These are phyloP conservation scores for Cisticola juncidis DNA, from an alignment of 2,113 vertebrate species.

Conservation along the genomic window DNA sequence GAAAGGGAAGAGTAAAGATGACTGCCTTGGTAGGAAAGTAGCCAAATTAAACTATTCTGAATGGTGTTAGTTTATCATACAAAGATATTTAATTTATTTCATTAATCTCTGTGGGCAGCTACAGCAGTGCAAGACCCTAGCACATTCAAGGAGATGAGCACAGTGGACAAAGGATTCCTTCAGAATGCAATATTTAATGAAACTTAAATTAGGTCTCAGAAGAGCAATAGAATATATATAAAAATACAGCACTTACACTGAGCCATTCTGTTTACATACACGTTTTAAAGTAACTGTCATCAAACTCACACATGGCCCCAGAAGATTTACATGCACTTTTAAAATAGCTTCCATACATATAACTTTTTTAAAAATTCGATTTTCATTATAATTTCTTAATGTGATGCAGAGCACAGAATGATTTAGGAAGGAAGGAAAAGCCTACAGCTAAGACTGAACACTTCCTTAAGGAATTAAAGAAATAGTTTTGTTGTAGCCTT, in stretches of 20 bases:
- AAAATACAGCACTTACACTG: slow-evolving; percentile 16
- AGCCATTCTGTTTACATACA: neutral
- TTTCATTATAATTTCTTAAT: neutral
- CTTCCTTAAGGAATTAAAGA: neutral
- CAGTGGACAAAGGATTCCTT: slow-evolving; percentile 3
- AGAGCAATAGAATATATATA: slow-evolving; percentile 18
- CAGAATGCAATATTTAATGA: slow-evolving; percentile 36
- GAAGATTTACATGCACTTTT: slow-evolving; percentile 12
- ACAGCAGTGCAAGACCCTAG: neutral
- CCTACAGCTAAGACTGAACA: neutral
- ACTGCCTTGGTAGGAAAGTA: neutral
- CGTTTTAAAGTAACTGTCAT: slow-evolving; percentile 1
- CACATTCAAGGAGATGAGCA: slow-evolving; percentile 7
- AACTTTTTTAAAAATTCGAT: neutral
- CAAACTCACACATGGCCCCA: neutral
- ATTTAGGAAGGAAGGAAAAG: neutral
- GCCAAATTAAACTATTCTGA: neutral
- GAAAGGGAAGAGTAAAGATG: neutral
- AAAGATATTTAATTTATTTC: slow-evolving; percentile 41
- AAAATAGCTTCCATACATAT: neutral
- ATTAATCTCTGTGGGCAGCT: slow-evolving; percentile 17
- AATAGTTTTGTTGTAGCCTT: neutral
- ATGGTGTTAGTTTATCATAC: neutral
- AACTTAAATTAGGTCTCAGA: slow-evolving; percentile 60
- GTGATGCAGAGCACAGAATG: neutral